Percentiles rank a stretch among this genome's conserved stretches.
phyloP scores from a whole-genome alignment of 2,113 vertebrate species.

The Strix uralensis region DNA sequence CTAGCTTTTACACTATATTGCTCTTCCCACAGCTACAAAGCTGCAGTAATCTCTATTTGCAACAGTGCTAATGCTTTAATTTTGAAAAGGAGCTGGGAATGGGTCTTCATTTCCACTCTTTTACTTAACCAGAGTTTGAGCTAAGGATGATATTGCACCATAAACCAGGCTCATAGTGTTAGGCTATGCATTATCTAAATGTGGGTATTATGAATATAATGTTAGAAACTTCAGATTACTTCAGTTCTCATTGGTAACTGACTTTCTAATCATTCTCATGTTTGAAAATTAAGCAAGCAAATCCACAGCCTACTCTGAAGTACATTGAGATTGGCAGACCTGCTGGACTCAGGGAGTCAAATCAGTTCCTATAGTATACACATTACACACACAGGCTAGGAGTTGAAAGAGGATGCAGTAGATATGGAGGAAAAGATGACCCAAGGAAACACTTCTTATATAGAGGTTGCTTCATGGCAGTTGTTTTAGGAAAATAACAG shows the following conservation, averaged over 20 bases:
- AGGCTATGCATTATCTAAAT: background rate
- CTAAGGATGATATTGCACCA: background rate
- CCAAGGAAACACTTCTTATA: background rate
- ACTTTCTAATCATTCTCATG: background rate
- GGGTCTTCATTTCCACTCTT: background rate
- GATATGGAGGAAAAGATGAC: background rate
- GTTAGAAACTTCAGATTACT: background rate
- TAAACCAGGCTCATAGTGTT: background rate
- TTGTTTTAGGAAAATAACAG: background rate
- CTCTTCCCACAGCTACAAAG: constrained; percentile 10
- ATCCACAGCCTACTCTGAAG: background rate
- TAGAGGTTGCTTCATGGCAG: background rate
- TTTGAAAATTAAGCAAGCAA: background rate
- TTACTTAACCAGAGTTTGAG: background rate
- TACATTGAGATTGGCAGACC: background rate
- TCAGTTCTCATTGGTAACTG: background rate
- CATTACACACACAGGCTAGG: too few relatives aligned
- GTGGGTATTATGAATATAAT: background rate
- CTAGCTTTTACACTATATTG: constrained; percentile 7
- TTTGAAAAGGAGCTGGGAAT: background rate
- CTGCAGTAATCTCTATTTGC: background rate
- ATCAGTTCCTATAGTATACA: background rate
- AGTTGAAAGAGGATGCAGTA: background rate
- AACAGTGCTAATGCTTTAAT: constrained; percentile 23
- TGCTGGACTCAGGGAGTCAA: background rate